A percentile compares a stretch with the other conserved stretches of the same genome.
Conservation (phyloP, 2,113 vertebrate species). For the Sceloporus undulatus region DNA sequence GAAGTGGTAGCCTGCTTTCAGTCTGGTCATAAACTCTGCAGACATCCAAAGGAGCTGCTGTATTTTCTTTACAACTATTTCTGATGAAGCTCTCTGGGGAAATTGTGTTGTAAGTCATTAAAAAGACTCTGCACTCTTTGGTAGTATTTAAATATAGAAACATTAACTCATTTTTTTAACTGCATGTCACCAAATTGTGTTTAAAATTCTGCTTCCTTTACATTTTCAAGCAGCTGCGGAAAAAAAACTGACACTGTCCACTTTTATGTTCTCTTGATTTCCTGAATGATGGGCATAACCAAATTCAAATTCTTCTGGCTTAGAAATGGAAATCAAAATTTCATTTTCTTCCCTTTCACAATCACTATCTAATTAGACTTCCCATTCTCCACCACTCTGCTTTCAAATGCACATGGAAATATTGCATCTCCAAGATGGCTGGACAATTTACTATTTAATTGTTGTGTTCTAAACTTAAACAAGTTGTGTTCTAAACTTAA, state of each 20-base stretch:
- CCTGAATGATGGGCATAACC: slow-evolving; percentile 43
- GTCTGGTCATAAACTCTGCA: background rate
- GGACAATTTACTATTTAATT: slow-evolving; percentile 66
- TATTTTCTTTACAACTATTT: background rate
- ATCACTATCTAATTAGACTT: slow-evolving; percentile 61
- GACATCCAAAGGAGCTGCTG: background rate
- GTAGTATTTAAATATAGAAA: background rate
- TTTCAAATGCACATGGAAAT: slow-evolving; percentile 44
- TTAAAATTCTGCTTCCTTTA: background rate
- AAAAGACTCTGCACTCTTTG: background rate
- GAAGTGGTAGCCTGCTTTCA: background rate
- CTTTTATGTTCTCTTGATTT: slow-evolving; percentile 9
- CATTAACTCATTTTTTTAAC: background rate
- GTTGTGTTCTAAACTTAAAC: slow-evolving; percentile 65
- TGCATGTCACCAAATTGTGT: background rate
- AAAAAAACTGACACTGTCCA: background rate
- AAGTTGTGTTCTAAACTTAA: slow-evolving; percentile 36
- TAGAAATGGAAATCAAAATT: slow-evolving; percentile 62
- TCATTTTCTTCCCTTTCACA: slow-evolving; percentile 60
- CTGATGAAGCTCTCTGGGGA: background rate
- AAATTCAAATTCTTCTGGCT: slow-evolving; percentile 24
- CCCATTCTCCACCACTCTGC: slow-evolving; percentile 18
- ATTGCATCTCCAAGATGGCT: slow-evolving; percentile 26
- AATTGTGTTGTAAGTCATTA: background rate
- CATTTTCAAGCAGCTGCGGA: slow-evolving; percentile 41